Conservation (phyloP, 2,113 vertebrate species). For the Hiodon tergisus region DNA sequence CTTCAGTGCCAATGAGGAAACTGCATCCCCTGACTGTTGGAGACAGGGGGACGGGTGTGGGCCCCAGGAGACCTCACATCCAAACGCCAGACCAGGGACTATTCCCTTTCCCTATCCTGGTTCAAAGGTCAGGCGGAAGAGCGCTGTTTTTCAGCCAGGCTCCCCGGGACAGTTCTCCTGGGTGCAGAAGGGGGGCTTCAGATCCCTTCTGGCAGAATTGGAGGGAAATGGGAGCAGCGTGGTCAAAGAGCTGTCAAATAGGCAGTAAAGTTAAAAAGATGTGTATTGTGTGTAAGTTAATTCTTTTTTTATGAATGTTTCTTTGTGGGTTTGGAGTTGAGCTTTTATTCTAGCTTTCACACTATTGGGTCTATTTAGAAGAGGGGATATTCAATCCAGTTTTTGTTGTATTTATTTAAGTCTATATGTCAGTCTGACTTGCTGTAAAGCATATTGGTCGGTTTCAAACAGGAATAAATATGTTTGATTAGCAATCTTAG, state of each 20-base stretch:
- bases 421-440: no score
- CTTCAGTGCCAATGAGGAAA: neutral
- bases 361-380: no score
- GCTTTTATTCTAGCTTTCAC: no score
- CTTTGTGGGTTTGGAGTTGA: no score
- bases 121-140: neutral
- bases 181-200: conserved; percentile 21
- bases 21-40: neutral
- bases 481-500: no score
- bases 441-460: no score
- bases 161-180: neutral
- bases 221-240: neutral
- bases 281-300: neutral
- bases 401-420: no score
- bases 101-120: neutral
- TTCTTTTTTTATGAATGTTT: no score
- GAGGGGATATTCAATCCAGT: neutral
- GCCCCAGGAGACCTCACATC: neutral
- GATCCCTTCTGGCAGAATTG: conserved; percentile 11
- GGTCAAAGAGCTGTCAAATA: conserved; percentile 4
- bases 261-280: neutral
- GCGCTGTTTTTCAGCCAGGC: neutral
- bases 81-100: neutral
- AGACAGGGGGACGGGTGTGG: neutral
- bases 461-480: no score